A percentile compares a stretch with the other conserved stretches of the same genome.
These are phyloP conservation scores for Megaceryle alcyon DNA, from an alignment of 2,797 vertebrate species.

Conservation along the genomic window DNA sequence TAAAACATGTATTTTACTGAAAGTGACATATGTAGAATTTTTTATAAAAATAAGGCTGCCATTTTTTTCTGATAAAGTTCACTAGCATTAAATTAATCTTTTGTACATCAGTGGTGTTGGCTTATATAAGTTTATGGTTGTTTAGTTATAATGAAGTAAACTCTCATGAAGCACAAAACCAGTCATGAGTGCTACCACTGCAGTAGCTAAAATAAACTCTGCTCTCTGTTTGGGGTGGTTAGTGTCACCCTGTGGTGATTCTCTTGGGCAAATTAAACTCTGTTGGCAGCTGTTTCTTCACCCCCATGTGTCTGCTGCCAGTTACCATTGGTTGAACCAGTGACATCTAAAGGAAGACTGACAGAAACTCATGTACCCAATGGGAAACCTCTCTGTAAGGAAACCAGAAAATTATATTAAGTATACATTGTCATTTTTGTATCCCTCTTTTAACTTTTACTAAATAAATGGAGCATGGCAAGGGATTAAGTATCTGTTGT, in stretches of 20 bases:
- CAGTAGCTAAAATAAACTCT: neutral
- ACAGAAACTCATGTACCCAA: neutral
- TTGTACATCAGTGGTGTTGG: neutral
- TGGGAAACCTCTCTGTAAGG: neutral
- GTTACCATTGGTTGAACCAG: neutral
- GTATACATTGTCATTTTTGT: neutral
- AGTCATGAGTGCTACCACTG: neutral
- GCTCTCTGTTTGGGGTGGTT: neutral
- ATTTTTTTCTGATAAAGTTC: neutral
- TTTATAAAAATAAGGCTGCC: neutral
- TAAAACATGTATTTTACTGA: neutral
- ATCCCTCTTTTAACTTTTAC: neutral
- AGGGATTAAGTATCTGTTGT: neutral
- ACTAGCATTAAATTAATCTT: constrained; percentile 19
- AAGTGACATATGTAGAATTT: neutral
- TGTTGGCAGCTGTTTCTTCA: neutral
- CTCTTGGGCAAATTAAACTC: neutral
- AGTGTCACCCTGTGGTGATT: neutral
- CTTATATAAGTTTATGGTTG: neutral
- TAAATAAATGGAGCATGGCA: neutral
- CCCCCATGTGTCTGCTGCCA: neutral
- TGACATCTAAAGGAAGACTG: neutral
- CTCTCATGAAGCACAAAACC: neutral
- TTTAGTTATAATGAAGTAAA: neutral
- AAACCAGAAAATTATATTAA: neutral